These are phyloP conservation scores for Trichomalopsis sarcophagae DNA, from an alignment of 1,140 invertebrate species.

Conservation along the genomic window DNA sequence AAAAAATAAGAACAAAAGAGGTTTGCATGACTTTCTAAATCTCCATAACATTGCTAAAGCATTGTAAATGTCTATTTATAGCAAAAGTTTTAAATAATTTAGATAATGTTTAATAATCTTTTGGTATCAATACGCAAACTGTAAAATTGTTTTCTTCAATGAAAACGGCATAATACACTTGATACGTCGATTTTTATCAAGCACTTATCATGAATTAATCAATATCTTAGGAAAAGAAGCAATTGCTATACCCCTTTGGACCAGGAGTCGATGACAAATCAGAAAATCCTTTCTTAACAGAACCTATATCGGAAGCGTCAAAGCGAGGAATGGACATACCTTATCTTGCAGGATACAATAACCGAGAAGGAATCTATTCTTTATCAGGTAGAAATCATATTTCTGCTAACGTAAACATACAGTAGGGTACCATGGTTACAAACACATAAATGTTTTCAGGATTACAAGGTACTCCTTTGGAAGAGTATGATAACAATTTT, in stretches of 20 bases:
- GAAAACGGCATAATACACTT: background rate
- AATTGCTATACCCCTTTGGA: constrained; percentile 54
- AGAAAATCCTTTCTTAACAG: constrained; percentile 69
- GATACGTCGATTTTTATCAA: too few species aligned
- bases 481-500: constrained; percentile 48
- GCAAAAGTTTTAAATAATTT: too few species aligned
- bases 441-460: constrained; percentile 3
- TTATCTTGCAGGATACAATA: constrained; percentile 78
- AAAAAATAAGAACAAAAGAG: background rate
- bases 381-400: constrained; percentile 60
- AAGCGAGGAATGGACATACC: constrained; percentile 76
- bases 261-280: constrained; percentile 64
- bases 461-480: background rate
- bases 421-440: background rate
- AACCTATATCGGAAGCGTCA: constrained; percentile 60
- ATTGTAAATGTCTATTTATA: too few species aligned
- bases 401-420: background rate
- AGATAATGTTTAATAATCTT: too few species aligned
- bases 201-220: background rate
- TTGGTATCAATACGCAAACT: too few species aligned
- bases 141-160: background rate
- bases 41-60: background rate
- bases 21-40: background rate
- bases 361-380: constrained; percentile 76
- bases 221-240: constrained; percentile 55